Percentiles rank a stretch among this genome's conserved stretches.
phyloP scores from a whole-genome alignment of 1,140 invertebrate species.

The Cotesia glomerata region DNA sequence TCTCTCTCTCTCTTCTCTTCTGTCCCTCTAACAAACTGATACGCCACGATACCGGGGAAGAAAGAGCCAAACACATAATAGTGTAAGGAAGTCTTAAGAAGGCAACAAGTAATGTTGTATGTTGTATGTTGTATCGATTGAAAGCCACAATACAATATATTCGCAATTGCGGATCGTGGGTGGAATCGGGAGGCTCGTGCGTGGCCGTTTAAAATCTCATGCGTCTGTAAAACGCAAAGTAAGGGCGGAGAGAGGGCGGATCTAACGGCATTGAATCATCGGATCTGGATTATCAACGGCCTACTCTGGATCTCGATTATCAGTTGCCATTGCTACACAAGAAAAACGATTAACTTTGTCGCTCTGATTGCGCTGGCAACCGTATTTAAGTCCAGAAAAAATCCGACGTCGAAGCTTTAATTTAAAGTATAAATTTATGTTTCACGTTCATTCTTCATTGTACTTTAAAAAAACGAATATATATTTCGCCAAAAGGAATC shows the following conservation, averaged over 20 bases:
- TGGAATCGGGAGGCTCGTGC: constrained; percentile 28
- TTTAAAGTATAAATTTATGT: no score
- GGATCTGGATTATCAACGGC: background rate
- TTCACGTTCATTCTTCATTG: background rate
- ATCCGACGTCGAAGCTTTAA: no score
- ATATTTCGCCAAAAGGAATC: background rate
- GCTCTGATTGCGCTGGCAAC: background rate
- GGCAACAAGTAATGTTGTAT: background rate
- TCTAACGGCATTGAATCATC: constrained; percentile 29
- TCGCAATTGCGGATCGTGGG: constrained; percentile 19
- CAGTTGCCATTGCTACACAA: background rate
- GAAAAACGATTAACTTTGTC: constrained; percentile 8
- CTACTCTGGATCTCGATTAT: background rate
- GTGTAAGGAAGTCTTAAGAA: constrained; percentile 4
- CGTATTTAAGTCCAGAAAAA: no score
- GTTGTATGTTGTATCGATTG: background rate
- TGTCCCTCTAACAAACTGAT: background rate
- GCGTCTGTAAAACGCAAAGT: constrained; percentile 9
- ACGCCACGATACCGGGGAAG: background rate
- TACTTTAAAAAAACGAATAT: background rate
- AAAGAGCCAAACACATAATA: background rate
- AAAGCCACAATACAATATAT: constrained; percentile 6
- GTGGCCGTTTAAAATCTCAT: constrained; percentile 27
- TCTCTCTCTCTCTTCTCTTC: background rate
- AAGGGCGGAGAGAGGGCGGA: constrained; percentile 16